A percentile compares a stretch with the other conserved stretches of the same genome.
Conservation (phyloP, 2,797 vertebrate genomes). For the Emys orbicularis region DNA sequence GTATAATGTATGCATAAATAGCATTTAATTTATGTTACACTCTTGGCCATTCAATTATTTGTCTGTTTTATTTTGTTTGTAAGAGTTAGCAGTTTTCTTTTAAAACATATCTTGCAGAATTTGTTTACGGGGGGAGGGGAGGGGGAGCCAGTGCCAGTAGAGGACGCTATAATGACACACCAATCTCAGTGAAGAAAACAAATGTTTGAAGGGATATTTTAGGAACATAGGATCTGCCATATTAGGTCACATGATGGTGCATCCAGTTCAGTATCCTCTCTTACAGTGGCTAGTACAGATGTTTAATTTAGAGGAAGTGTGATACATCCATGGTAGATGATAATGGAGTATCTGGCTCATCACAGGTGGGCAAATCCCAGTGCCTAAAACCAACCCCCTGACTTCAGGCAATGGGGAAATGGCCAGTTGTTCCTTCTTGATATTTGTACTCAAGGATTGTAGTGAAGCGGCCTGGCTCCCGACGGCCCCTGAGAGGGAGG, state of each 20-base stretch:
- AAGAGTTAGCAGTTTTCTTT: neutral
- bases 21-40: neutral
- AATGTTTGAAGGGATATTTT: neutral
- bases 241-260: neutral
- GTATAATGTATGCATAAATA: neutral
- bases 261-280: neutral
- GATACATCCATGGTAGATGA: neutral
- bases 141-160: too few species aligned
- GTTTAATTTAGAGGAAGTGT: neutral
- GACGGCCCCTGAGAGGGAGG: too few species aligned
- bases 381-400: neutral
- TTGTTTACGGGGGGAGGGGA: too few species aligned
- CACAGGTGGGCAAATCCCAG: neutral
- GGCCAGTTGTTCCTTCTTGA: neutral
- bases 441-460: neutral
- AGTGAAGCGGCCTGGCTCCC: too few species aligned
- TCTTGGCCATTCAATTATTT: neutral
- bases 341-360: neutral
- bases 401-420: neutral
- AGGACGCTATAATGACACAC: neutral
- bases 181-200: neutral
- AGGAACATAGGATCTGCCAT: neutral
- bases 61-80: neutral
- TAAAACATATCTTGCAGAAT: too few species aligned
- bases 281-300: neutral